Evolutionary conservation across 2,797 vertebrate genomes (phyloP), one percentile per base, ranked within the genome.

Genomic region (Rhinichthys osculus): DNA sequence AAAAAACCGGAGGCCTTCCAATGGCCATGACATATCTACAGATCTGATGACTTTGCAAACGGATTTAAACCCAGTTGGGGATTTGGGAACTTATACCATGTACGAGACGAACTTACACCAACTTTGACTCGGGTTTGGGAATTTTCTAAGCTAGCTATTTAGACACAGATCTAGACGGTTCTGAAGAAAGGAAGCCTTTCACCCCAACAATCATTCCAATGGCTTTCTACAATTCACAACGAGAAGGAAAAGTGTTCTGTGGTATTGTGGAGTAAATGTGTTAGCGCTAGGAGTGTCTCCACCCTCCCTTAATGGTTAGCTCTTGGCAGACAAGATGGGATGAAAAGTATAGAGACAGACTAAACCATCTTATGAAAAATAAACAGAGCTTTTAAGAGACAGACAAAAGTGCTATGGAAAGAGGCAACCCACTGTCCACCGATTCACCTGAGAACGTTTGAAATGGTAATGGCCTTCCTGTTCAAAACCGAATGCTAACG

Each of bases 401-500:
- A 85, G 83, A 78, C 67, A 87, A 67, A 74, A 88, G 78, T 30
- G 78, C 84, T 74, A 71, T 42, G 78, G 71, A 83, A 83, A 70
- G 76, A 81, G 64, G 83, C 86, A 87, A 76, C 71, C 59, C 10
- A 50, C 66, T 54, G 78, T 81, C 71, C 78, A 64, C 78, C 44
- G 42, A 84, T 92, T 93, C 91, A 95, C 95, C 94, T 94, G 92
- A 71, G 50, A 93, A 92, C 92, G 40, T 95, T 94, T 94, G 93
- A 96, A 93, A 95, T 95, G 93, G 93, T 95, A 94, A 94, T 94
- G 89, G 90, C 89, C 91, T 89, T 90, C 89, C 90, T 93, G 91
- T 92, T 90, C 89, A 82, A 92, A 89, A 92, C 91, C 4, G 83
- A 90, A 67, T 90, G 91, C 93, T 89, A 93, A 81, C 23, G 16